These are phyloP conservation scores for Philypnodon macrostomus DNA, from an alignment of 2,797 vertebrate species.

Conservation along the genomic window DNA sequence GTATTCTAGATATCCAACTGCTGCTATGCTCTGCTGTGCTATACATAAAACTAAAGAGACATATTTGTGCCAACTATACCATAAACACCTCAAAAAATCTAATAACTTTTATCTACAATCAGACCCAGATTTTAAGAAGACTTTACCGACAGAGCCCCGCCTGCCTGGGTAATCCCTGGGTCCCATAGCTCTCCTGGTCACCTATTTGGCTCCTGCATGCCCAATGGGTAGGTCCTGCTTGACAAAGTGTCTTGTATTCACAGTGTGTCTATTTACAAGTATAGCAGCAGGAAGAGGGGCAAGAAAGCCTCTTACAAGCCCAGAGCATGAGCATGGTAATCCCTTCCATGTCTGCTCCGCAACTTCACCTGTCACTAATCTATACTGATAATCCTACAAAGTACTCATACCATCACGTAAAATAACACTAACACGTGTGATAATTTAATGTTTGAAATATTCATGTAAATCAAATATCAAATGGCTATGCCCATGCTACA, in stretches of 20 bases:
- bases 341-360: slow-evolving; percentile 75
- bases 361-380: slow-evolving; percentile 77
- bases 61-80: too few species aligned
- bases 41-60: too few species aligned
- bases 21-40: neutral
- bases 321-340: slow-evolving; percentile 63
- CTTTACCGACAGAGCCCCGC: slow-evolving; percentile 69
- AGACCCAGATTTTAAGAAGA: slow-evolving; percentile 30
- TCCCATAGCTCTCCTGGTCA: slow-evolving; percentile 57
- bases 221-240: slow-evolving; percentile 31
- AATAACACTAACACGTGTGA: neutral
- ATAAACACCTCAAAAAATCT: neutral
- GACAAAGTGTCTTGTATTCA: slow-evolving; percentile 20
- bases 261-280: slow-evolving; percentile 43
- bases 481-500: neutral
- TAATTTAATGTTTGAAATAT: neutral
- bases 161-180: slow-evolving; percentile 35
- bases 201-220: slow-evolving; percentile 30
- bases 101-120: slow-evolving; percentile 1
- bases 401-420: slow-evolving; percentile 10
- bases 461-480: neutral
- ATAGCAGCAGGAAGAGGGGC: slow-evolving; percentile 40
- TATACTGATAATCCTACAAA: slow-evolving; percentile 69
- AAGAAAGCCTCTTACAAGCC: slow-evolving; percentile 70
- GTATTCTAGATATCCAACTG: slow-evolving; percentile 15